Evolutionary conservation across 2,113 vertebrate species (phyloP).

Genomic region (Lagenorhynchus albirostris): DNA sequence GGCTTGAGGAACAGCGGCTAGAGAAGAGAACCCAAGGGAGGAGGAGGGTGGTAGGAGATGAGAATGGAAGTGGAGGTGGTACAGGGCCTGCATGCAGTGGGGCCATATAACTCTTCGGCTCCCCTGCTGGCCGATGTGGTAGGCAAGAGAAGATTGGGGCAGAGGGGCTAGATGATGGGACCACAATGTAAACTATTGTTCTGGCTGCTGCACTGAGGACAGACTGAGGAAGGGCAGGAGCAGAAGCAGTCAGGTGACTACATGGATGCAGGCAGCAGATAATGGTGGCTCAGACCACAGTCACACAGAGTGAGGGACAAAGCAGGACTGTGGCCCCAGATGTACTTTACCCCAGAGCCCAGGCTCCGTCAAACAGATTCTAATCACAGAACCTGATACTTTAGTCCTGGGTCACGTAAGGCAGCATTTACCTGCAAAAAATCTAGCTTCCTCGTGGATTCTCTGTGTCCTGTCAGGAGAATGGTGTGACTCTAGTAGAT

Average conservation of each 20-base stretch:
- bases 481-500: not conserved
- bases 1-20: not conserved
- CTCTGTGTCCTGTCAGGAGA: not conserved
- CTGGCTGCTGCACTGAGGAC: not conserved
- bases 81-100: rapidly evolving
- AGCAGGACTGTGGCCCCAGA: not conserved
- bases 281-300: not conserved
- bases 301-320: not conserved
- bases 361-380: not conserved
- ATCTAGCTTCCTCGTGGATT: not conserved
- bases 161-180: not conserved
- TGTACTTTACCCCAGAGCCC: no score
- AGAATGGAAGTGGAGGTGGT: rapidly evolving
- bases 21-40: not conserved
- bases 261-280: not conserved
- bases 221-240: not conserved
- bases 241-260: not conserved
- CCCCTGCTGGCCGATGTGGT: not conserved
- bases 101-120: not conserved
- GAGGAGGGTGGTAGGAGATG: not conserved
- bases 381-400: not conserved
- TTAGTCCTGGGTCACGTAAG: not conserved
- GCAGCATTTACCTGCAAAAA: not conserved
- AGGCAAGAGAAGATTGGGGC: not conserved
- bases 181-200: not conserved